Evolutionary conservation across 2,888 invertebrate species (phyloP), one percentile per base, ranked within the genome.

Genomic region (Norana najaformis): DNA sequence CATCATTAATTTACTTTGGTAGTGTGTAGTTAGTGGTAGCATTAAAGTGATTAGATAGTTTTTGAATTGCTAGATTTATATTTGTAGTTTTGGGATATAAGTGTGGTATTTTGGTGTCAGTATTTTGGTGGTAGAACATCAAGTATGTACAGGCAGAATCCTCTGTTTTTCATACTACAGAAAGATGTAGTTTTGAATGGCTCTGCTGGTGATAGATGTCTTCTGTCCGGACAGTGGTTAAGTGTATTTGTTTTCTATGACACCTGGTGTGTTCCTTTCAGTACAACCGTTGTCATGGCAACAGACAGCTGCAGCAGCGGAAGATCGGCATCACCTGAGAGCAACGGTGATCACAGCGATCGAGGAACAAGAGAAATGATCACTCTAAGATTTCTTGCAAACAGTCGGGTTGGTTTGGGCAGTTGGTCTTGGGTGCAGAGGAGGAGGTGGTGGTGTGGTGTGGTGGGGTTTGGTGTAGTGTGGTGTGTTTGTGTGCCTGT

Each of bases 241-340:
- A 69, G 30, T 69, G 69, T 69, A 69, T 69, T 69, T 11, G 8
- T 69, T 69, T 47, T 69, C 69, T 69, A 69, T 30, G 69, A 13
- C n/a, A n/a, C 69, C 69, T 69, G 69, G 69, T 69, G 69, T 69
- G n/a, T 69, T 69, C n/a, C 69, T n/a, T 69, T 30, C n/a, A n/a
- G 69, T 69, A 69, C 47, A 36, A 85, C 23, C 37, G 34, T 85
- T 85, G 85, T 85, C 37, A 85, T 85, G 85, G 85, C 85, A 14
- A 85, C 85, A 36, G 85, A 85, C 85, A 85, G 37, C 85, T 85
- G 37, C 85, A 85, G 85, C 85, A 85, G 85, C 36, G 85, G 85
- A 36, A 30, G 85, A 36, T 85, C 85, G 36, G 85, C 23, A 35
- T 85, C 85, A 23, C 85, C 85, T 4, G 85, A 85, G 37, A 85